Conservation (phyloP, 1,140 invertebrate genomes). For the Elymnias hypermnestra region DNA sequence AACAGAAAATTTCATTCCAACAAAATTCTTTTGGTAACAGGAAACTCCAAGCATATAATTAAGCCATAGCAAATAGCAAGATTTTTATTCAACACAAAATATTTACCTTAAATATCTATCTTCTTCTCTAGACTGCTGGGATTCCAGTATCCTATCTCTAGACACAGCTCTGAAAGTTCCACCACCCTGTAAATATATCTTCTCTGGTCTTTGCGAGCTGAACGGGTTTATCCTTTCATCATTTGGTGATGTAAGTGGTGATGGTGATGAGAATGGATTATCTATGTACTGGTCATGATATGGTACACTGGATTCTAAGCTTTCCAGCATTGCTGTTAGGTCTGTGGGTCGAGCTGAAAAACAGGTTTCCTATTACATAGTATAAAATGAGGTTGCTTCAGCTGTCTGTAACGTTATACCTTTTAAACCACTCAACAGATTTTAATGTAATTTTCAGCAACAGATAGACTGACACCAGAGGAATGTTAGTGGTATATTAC, state of each 20-base stretch:
- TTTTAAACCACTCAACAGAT: too few species aligned
- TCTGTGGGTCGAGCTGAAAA: conserved; percentile 65
- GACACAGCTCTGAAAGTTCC: conserved; percentile 68
- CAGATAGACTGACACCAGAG: too few species aligned
- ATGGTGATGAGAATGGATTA: conserved; percentile 74
- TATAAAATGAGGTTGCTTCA: too few species aligned
- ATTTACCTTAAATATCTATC: conserved; percentile 67
- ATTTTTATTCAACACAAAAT: too few species aligned
- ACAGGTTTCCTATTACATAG: too few species aligned
- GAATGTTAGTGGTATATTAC: too few species aligned
- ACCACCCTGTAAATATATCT: conserved; percentile 72
- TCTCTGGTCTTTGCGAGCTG: conserved; percentile 51
- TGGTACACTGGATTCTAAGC: conserved; percentile 56
- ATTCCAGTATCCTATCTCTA: conserved; percentile 62
- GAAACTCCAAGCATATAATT: too few species aligned
- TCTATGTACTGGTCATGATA: conserved; percentile 73
- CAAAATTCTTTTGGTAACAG: too few species aligned
- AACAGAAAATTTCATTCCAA: too few species aligned
- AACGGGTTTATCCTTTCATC: conserved; percentile 63
- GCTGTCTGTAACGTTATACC: too few species aligned
- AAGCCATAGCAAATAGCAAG: too few species aligned
- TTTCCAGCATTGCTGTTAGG: conserved; percentile 65
- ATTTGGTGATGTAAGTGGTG: conserved; percentile 71
- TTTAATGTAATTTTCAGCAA: too few species aligned
- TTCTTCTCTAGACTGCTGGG: conserved; percentile 59